phyloP scores from a whole-genome alignment of 2,113 vertebrate genomes.

The Trochalopteron elliotii region DNA sequence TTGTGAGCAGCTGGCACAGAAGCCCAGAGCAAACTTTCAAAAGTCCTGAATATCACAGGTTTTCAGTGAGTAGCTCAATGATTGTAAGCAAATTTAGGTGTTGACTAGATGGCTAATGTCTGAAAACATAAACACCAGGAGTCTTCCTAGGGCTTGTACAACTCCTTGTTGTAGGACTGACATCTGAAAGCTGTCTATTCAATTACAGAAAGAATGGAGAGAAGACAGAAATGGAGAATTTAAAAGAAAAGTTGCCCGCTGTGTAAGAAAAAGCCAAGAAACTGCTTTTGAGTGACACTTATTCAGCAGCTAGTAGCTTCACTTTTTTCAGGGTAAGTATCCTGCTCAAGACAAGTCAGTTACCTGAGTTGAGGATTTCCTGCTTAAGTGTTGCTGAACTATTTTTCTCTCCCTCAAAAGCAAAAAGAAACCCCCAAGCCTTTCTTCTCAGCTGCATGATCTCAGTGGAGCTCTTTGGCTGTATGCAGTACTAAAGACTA shows the following conservation, averaged over 20 bases:
- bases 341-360: neutral
- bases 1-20: neutral
- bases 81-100: neutral
- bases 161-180: neutral
- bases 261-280: conserved; percentile 99
- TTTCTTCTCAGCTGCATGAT: neutral
- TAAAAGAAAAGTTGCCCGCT: conserved; percentile 99
- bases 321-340: conserved; percentile 94
- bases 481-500: neutral
- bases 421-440: neutral
- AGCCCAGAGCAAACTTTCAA: neutral
- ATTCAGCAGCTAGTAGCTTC: conserved; percentile 88
- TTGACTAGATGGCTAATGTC: neutral
- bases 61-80: neutral
- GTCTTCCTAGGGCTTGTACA: neutral
- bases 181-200: conserved; percentile 48
- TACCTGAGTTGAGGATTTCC: neutral
- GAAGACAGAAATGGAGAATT: conserved; percentile 99
- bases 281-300: conserved; percentile 98
- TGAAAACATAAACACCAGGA: neutral
- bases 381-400: conserved; percentile 4
- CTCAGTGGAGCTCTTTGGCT: neutral
- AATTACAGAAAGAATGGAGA: conserved; percentile 96
- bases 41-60: neutral
- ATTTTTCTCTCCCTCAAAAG: neutral